Percentiles rank a stretch among this genome's conserved stretches.
Evolutionary conservation across 2,113 vertebrate species (phyloP).

Genomic region (Natator depressus): DNA sequence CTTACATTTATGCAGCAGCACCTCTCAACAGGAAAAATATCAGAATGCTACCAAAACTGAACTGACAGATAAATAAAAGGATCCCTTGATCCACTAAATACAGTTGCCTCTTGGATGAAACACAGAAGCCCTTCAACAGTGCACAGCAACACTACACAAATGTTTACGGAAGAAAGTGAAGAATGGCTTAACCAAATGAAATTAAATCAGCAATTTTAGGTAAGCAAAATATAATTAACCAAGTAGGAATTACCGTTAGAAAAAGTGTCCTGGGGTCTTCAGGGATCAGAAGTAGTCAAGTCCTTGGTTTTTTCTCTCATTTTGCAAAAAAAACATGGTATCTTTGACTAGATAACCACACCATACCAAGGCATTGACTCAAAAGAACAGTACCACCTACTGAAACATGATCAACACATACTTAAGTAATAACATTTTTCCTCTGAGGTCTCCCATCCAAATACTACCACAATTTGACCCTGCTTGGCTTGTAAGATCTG

Average conservation of each 20-base stretch:
- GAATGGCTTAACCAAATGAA: not conserved
- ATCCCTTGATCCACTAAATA: accelerated
- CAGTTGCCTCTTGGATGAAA: not conserved
- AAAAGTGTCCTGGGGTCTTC: accelerated
- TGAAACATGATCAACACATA: not conserved
- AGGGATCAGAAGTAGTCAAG: accelerated
- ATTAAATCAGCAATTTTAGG: not conserved
- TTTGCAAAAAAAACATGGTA: accelerated
- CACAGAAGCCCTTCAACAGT: accelerated
- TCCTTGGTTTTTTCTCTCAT: accelerated
- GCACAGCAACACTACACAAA: not conserved
- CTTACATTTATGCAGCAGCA: not conserved
- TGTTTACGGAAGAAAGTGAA: accelerated
- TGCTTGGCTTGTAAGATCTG: not conserved
- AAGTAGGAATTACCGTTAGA: accelerated
- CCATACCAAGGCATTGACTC: not conserved
- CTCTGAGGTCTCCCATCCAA: no score
- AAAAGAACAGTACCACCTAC: constrained; percentile 20
- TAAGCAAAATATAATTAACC: not conserved
- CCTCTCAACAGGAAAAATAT: not conserved
- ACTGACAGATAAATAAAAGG: accelerated
- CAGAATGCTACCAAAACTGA: accelerated
- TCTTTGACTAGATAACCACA: not conserved
- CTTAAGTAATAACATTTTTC: not conserved
- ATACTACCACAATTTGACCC: not conserved